phyloP scores from a whole-genome alignment of 92 coral and sea anemone species.

The Phenganax marumi region DNA sequence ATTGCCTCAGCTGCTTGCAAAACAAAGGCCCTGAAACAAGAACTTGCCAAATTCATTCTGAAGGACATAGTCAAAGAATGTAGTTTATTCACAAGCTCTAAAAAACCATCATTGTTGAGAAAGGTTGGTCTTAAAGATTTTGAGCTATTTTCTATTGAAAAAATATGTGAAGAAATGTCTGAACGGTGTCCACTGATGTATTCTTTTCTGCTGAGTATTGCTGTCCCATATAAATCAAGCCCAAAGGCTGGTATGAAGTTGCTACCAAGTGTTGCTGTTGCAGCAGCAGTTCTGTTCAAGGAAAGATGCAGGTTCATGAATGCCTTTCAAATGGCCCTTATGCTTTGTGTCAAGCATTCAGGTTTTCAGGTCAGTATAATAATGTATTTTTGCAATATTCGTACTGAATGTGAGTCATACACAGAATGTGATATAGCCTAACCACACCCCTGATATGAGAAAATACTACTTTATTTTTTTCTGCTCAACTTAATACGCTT shows the following conservation, averaged over 20 bases:
- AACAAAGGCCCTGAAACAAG: conserved; percentile 3
- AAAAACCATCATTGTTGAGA: conserved; percentile 47
- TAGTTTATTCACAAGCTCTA: conserved; percentile 15
- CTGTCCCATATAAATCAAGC: conserved; percentile 18
- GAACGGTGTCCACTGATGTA: conserved; percentile 43
- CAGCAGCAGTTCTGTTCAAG: conserved; percentile 49
- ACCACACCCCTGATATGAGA: too few species aligned
- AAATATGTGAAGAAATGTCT: conserved; percentile 31
- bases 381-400: background rate
- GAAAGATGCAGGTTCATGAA: conserved; percentile 39
- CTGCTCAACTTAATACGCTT: too few species aligned
- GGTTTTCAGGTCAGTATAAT: conserved; percentile 43
- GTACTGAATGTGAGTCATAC: background rate
- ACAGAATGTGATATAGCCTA: background rate
- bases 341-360: conserved; percentile 45
- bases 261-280: conserved; percentile 57
- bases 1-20: background rate
- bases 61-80: conserved; percentile 27
- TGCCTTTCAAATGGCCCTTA: conserved; percentile 39
- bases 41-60: background rate
- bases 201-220: conserved; percentile 55
- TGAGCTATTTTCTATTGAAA: conserved; percentile 29
- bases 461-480: too few species aligned
- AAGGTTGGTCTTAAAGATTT: conserved; percentile 45
- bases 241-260: conserved; percentile 7